phyloP scores from a whole-genome alignment of 2,888 invertebrate genomes.

The Epirrhoe tristata region DNA sequence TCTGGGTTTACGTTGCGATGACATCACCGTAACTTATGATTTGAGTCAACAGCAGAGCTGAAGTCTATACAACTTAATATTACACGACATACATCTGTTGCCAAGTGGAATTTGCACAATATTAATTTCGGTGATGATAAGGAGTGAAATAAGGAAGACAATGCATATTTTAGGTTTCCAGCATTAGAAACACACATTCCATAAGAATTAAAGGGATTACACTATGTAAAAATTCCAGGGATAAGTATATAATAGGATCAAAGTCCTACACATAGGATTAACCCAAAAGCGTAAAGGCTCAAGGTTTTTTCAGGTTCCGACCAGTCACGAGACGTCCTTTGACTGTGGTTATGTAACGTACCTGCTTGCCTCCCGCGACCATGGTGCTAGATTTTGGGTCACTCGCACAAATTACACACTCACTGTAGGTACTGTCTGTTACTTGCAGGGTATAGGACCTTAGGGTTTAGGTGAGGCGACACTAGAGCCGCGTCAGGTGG shows the following conservation, averaged over 20 bases:
- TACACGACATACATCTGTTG: slow-evolving; percentile 59
- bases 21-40: slow-evolving; percentile 81
- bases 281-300: slow-evolving; percentile 18
- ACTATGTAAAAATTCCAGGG: neutral
- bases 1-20: slow-evolving; percentile 67
- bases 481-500: slow-evolving; percentile 79
- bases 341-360: slow-evolving; percentile 56
- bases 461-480: slow-evolving; percentile 54
- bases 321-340: slow-evolving; percentile 50
- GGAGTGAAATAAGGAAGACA: neutral
- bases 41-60: slow-evolving; percentile 71
- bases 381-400: slow-evolving; percentile 66
- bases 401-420: slow-evolving; percentile 72
- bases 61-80: slow-evolving; percentile 57
- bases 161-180: neutral
- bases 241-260: neutral
- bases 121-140: slow-evolving; percentile 16
- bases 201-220: neutral
- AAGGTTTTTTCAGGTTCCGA: slow-evolving; percentile 28
- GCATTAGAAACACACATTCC: neutral
- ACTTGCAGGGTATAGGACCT: slow-evolving; percentile 37
- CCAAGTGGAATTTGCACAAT: slow-evolving; percentile 53
- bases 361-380: slow-evolving; percentile 85
- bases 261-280: slow-evolving; percentile 7
- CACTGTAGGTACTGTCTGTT: slow-evolving; percentile 52